A percentile compares a stretch with the other conserved stretches of the same genome.
These are phyloP conservation scores for Stigmatopora nigra DNA, from an alignment of 2,113 vertebrate genomes.

Conservation along the genomic window DNA sequence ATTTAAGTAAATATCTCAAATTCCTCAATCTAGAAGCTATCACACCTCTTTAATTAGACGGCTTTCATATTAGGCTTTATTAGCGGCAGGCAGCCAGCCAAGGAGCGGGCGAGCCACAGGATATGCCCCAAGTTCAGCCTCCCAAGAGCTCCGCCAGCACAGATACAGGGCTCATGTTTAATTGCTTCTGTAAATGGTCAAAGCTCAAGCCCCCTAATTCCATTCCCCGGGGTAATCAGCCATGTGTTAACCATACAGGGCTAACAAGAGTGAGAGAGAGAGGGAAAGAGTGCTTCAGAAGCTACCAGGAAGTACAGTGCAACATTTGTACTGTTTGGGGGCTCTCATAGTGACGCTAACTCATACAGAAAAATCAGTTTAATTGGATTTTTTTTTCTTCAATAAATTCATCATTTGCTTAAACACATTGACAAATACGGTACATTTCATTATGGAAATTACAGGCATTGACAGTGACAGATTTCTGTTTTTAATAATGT, in stretches of 20 bases:
- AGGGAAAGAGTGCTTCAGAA: constrained; percentile 28
- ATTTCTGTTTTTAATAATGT: not conserved
- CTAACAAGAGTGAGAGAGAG: constrained; percentile 37
- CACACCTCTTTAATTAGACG: constrained; percentile 70
- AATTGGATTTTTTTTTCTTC: constrained; percentile 47
- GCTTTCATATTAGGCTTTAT: constrained; percentile 68
- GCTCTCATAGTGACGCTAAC: constrained; percentile 26
- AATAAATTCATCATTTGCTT: constrained; percentile 28
- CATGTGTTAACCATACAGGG: constrained; percentile 61
- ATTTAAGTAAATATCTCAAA: constrained; percentile 57
- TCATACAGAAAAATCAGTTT: constrained; percentile 41
- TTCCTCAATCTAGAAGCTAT: constrained; percentile 45
- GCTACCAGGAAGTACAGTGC: constrained; percentile 24
- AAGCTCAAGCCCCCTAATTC: constrained; percentile 66
- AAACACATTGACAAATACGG: constrained; percentile 44
- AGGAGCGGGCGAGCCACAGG: constrained; percentile 55
- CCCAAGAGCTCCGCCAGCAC: constrained; percentile 54
- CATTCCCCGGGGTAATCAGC: constrained; percentile 71
- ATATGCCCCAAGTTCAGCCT: constrained; percentile 67
- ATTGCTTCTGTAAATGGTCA: constrained; percentile 76
- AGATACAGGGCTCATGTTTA: constrained; percentile 70
- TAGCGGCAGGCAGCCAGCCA: constrained; percentile 59
- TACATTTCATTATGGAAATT: constrained; percentile 32
- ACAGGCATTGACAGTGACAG: not conserved
- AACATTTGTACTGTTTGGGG: constrained; percentile 13